These are phyloP conservation scores for Orchestia grillus DNA, from an alignment of 1,140 invertebrate genomes.

Conservation along the genomic window DNA sequence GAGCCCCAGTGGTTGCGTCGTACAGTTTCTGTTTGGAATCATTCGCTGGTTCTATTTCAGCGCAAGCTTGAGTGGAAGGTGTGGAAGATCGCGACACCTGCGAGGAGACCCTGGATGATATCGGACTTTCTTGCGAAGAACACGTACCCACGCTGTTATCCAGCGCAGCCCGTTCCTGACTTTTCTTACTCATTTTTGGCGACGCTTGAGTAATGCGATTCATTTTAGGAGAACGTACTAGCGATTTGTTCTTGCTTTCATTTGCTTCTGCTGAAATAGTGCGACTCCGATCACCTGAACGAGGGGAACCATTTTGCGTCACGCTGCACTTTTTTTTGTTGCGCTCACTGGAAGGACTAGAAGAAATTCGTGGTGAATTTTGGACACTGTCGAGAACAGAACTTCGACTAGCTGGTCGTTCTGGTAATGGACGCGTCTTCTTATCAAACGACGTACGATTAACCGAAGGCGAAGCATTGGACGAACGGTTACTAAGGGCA, in stretches of 20 bases:
- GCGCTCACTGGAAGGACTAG: conserved; percentile 50
- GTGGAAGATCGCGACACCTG: conserved; percentile 58
- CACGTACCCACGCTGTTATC: conserved; percentile 62
- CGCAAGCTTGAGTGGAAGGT: conserved; percentile 60
- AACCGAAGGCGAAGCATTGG: conserved; percentile 55
- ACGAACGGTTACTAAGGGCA: conserved; percentile 59
- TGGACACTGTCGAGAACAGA: background rate
- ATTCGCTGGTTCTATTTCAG: conserved; percentile 42
- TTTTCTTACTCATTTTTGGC: conserved; percentile 69
- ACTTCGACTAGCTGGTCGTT: background rate
- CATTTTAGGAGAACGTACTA: conserved; percentile 75
- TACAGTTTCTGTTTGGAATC: conserved; percentile 54
- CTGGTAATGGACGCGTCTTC: conserved; percentile 13
- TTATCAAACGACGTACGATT: background rate
- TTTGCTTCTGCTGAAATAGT: conserved; percentile 50
- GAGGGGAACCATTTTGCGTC: conserved; percentile 61
- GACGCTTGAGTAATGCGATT: conserved; percentile 71
- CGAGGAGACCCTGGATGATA: conserved; percentile 61
- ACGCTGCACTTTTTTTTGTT: background rate
- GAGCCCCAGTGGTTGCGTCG: conserved; percentile 54
- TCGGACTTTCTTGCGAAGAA: conserved; percentile 63
- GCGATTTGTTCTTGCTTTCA: conserved; percentile 57
- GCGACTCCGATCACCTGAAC: conserved; percentile 46
- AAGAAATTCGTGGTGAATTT: conserved; percentile 20
- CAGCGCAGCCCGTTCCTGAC: conserved; percentile 45